Evolutionary conservation across 2,888 invertebrate species (phyloP).

Genomic region (Eledone cirrhosa): DNA sequence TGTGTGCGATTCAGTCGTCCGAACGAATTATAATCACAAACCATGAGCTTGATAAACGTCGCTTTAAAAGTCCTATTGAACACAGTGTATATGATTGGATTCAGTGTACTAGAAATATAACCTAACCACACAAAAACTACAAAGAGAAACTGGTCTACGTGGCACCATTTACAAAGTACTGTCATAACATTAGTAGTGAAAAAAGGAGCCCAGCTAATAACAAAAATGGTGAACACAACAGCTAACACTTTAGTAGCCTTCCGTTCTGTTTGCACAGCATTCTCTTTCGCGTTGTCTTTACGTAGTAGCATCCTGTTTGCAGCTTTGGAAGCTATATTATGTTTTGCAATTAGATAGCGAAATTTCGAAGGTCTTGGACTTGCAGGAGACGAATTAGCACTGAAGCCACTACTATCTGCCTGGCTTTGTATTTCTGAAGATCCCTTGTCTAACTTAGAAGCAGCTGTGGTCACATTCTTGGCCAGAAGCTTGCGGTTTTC

Average conservation of each 20-base stretch:
- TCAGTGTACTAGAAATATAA: constrained; percentile 64
- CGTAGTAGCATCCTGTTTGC: constrained; percentile 58
- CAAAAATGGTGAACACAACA: constrained; percentile 64
- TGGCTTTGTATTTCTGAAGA: constrained; percentile 24
- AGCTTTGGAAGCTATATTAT: constrained; percentile 59
- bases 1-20: constrained; percentile 17
- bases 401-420: neutral
- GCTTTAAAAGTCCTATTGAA: constrained; percentile 65
- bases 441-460: neutral
- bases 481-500: constrained; percentile 28
- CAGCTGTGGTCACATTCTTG: neutral
- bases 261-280: constrained; percentile 83
- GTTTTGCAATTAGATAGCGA: constrained; percentile 55
- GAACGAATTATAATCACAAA: constrained; percentile 50
- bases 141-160: constrained; percentile 71
- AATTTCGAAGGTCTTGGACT: constrained; percentile 39
- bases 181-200: constrained; percentile 63
- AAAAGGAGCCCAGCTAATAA: constrained; percentile 66
- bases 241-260: constrained; percentile 87
- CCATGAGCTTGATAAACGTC: constrained; percentile 61
- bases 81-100: constrained; percentile 67
- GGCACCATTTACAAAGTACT: constrained; percentile 77
- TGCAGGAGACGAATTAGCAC: neutral
- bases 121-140: constrained; percentile 66
- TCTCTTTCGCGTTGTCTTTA: constrained; percentile 44